phyloP scores from a whole-genome alignment of 2,113 vertebrate genomes.

The Ageneiosus marmoratus region DNA sequence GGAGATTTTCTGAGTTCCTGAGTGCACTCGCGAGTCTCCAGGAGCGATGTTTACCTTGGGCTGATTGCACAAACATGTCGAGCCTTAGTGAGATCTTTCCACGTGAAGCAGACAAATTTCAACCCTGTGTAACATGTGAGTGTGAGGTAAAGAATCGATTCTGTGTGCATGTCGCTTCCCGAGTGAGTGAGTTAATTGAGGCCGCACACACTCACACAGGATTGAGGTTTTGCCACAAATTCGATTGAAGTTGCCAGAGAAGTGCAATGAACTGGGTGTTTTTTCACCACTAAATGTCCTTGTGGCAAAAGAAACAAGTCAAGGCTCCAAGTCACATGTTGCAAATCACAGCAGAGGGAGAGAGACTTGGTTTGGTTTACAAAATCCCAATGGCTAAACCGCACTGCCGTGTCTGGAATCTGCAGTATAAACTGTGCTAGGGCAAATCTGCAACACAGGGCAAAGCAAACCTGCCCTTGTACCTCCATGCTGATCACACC shows the following conservation, averaged over 20 bases:
- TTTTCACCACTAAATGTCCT: constrained; percentile 39
- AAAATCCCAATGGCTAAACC: constrained; percentile 20
- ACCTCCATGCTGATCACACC: neutral
- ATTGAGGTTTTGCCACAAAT: constrained; percentile 40
- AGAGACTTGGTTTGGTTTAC: constrained; percentile 12
- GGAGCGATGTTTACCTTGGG: constrained; percentile 42
- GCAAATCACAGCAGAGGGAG: constrained; percentile 15
- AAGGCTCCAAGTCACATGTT: constrained; percentile 17
- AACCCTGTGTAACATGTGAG: constrained; percentile 19
- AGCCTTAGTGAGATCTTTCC: constrained; percentile 38
- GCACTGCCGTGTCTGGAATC: constrained; percentile 5
- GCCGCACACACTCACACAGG: constrained; percentile 28
- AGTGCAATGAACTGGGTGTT: constrained; percentile 34
- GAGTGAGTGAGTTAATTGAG: constrained; percentile 49
- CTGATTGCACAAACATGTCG: constrained; percentile 52
- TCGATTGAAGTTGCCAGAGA: constrained; percentile 55
- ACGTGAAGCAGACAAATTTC: constrained; percentile 38
- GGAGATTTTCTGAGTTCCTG: constrained; percentile 17
- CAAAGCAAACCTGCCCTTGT: neutral
- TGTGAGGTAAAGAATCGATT: constrained; percentile 22
- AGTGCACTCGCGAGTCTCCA: constrained; percentile 3
- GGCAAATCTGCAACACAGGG: neutral
- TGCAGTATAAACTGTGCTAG: neutral
- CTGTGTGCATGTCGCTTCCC: constrained; percentile 26
- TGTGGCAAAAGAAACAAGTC: constrained; percentile 40